These are phyloP conservation scores for Andrena camellia DNA, from an alignment of 2,888 invertebrate genomes.

Conservation along the genomic window DNA sequence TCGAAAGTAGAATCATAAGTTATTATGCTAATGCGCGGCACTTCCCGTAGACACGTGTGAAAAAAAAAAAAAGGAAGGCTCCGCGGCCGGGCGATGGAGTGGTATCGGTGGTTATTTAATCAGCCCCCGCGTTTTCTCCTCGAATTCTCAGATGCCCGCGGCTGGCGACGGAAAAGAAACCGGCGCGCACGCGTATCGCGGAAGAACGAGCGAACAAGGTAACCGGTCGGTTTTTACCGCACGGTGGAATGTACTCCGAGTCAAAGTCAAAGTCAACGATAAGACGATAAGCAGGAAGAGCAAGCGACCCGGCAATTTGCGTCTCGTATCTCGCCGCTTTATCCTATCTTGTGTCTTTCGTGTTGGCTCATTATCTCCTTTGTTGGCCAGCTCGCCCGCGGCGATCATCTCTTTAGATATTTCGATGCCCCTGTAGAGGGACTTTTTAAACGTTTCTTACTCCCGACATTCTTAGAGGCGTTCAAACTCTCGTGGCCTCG, in stretches of 20 bases:
- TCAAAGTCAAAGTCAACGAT: constrained; percentile 68
- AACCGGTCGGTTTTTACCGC: constrained; percentile 47
- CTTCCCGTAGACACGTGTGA: constrained; percentile 9
- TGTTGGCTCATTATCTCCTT: constrained; percentile 29
- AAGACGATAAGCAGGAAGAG: constrained; percentile 56
- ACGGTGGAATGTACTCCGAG: constrained; percentile 40
- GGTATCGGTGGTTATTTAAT: constrained; percentile 43
- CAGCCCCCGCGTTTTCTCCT: constrained; percentile 30
- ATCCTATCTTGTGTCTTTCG: constrained; percentile 29
- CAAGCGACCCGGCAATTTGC: constrained; percentile 52
- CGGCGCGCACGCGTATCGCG: constrained; percentile 10
- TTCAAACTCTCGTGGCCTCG: background rate
- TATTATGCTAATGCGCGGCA: constrained; percentile 37
- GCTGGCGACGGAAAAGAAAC: constrained; percentile 1
- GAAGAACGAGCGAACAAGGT: constrained; percentile 42
- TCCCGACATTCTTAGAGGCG: background rate
- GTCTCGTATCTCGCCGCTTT: constrained; percentile 30
- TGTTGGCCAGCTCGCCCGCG: constrained; percentile 6
- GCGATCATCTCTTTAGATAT: background rate
- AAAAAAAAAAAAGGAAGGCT: constrained; percentile 3
- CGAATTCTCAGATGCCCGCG: constrained; percentile 13
- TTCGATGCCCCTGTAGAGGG: background rate
- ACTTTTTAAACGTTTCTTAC: background rate
- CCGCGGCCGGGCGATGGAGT: constrained; percentile 11
- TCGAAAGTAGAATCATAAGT: constrained; percentile 45